Conservation (phyloP, 2,113 vertebrate species). For the Brevimyrus niger region DNA sequence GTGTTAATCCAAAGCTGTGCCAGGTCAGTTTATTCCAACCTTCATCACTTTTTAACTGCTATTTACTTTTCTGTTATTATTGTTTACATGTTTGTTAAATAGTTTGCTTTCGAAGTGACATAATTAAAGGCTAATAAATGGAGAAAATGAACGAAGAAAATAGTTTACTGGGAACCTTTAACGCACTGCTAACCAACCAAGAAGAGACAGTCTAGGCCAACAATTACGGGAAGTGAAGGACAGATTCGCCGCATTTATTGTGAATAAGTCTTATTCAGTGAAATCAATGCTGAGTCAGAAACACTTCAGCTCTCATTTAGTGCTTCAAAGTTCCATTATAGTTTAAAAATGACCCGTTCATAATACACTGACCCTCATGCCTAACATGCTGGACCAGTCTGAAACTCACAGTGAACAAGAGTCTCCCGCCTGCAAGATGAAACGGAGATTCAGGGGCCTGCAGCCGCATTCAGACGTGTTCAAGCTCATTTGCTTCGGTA, state of each 20-base stretch:
- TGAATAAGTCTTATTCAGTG: not conserved
- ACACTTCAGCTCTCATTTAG: not conserved
- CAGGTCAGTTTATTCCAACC: not conserved
- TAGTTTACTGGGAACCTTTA: not conserved
- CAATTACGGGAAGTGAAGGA: not conserved
- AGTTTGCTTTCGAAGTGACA: not conserved
- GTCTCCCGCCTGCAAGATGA: not conserved
- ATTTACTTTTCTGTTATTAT: not conserved
- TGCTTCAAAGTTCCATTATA: not conserved
- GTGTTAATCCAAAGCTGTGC: not conserved
- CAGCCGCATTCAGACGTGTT: not conserved
- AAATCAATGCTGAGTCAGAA: not conserved
- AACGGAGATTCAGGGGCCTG: not conserved
- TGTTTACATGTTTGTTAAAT: not conserved
- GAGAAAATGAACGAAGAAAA: not conserved
- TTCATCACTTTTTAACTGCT: not conserved
- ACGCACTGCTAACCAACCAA: not conserved
- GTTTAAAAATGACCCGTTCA: not conserved
- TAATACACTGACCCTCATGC: not conserved
- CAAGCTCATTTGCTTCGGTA: not conserved
- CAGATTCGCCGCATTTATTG: not conserved
- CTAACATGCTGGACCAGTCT: not conserved
- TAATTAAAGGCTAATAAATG: not conserved
- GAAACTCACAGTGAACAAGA: not conserved
- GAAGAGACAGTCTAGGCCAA: not conserved